Conservation (phyloP, 2,797 vertebrate genomes). For the Cetoscarus ocellatus region DNA sequence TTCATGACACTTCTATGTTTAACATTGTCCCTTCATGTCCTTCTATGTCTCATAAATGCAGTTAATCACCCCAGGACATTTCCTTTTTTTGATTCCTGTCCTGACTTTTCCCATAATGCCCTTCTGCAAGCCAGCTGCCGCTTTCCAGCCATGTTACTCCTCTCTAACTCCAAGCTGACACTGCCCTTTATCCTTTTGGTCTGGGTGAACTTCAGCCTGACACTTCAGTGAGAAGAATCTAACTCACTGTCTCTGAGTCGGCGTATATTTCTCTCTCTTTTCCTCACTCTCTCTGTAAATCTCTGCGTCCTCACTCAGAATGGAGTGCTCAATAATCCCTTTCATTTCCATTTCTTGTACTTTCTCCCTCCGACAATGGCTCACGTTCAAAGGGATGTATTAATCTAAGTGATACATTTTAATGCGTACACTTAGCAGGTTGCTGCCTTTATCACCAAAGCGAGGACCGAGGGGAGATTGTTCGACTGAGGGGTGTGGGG, state of each 20-base stretch:
- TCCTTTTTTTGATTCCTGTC: slow-evolving; percentile 8
- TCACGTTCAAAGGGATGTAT: slow-evolving; percentile 81
- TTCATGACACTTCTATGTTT: slow-evolving; percentile 10
- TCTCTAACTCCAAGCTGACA: slow-evolving; percentile 24
- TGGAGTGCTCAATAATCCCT: slow-evolving; percentile 73
- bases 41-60: slow-evolving; percentile 13
- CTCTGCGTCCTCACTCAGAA: slow-evolving; percentile 55
- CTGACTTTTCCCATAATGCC: slow-evolving; percentile 11
- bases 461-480: slow-evolving; percentile 53
- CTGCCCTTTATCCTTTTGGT: slow-evolving; percentile 42
- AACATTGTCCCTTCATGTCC: slow-evolving; percentile 16
- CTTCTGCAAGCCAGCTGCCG: slow-evolving; percentile 22
- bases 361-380: slow-evolving; percentile 68
- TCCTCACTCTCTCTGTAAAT: slow-evolving; percentile 54
- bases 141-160: slow-evolving; percentile 7
- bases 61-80: not conserved
- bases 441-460: slow-evolving; percentile 83
- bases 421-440: slow-evolving; percentile 80
- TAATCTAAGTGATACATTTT: slow-evolving; percentile 85
- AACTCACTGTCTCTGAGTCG: slow-evolving; percentile 46
- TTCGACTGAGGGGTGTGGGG: slow-evolving; percentile 61
- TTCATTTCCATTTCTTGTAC: slow-evolving; percentile 78
- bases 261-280: slow-evolving; percentile 22
- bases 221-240: slow-evolving; percentile 24
- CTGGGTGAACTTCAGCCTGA: slow-evolving; percentile 27